Evolutionary conservation across 2,888 invertebrate species (phyloP).

Genomic region (Philopedon plagiatum): DNA sequence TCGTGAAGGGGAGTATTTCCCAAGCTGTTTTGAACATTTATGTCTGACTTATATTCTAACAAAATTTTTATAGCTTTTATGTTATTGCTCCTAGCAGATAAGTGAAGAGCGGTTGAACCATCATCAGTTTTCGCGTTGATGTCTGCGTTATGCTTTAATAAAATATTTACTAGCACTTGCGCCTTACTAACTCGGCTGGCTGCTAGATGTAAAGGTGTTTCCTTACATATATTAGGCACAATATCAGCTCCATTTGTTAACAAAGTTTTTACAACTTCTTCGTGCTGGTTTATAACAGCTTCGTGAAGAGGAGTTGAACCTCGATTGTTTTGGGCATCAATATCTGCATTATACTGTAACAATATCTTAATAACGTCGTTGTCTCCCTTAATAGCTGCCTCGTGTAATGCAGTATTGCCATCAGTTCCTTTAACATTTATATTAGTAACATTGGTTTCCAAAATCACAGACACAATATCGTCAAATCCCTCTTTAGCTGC

Average conservation of each 20-base stretch:
- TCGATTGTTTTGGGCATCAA: neutral
- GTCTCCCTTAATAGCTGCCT: neutral
- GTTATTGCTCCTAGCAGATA: neutral
- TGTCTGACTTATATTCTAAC: neutral
- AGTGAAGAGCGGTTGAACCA: neutral
- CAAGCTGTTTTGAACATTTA: neutral
- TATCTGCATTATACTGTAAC: neutral
- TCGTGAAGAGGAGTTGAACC: neutral
- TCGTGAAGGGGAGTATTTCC: neutral
- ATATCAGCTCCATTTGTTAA: neutral
- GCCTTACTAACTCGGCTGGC: neutral
- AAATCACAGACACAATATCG: neutral
- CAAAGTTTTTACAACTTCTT: neutral
- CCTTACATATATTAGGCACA: neutral
- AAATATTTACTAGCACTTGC: neutral
- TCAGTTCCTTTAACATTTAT: neutral
- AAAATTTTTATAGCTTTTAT: neutral
- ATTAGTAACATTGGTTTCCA: neutral
- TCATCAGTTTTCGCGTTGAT: neutral
- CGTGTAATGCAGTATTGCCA: neutral
- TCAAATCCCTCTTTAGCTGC: neutral
- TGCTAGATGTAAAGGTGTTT: neutral
- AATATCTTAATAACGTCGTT: neutral
- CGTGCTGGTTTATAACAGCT: neutral
- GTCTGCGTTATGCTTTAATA: neutral